phyloP scores from a whole-genome alignment of 1,140 invertebrate genomes.

The Hestina assimilis region DNA sequence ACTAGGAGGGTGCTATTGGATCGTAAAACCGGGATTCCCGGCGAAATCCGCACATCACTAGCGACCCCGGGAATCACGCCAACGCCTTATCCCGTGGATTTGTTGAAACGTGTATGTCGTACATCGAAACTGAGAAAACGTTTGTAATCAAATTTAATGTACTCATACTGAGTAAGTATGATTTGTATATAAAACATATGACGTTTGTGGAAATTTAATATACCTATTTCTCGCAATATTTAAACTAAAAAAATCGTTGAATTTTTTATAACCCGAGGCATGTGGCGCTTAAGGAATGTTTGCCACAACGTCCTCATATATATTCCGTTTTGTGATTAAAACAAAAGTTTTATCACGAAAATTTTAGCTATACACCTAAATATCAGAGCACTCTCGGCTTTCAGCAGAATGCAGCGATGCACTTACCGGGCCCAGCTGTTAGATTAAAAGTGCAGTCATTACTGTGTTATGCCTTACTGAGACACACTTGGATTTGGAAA shows the following conservation, averaged over 20 bases:
- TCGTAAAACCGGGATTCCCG: slow-evolving; percentile 68
- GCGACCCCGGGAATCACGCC: slow-evolving; percentile 64
- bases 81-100: slow-evolving; percentile 52
- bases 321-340: background rate
- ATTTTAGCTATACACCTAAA: background rate
- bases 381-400: background rate
- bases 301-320: background rate
- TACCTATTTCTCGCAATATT: no score
- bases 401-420: slow-evolving; percentile 15
- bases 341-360: background rate
- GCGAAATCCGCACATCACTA: slow-evolving; percentile 68
- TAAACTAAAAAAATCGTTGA: no score
- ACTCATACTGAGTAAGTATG: background rate
- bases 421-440: slow-evolving; percentile 20
- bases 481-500: background rate
- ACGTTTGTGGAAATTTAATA: no score
- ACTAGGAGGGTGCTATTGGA: slow-evolving; percentile 32
- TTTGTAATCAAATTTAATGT: background rate
- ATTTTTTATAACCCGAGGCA: no score
- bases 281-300: no score
- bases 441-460: slow-evolving; percentile 22
- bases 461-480: background rate
- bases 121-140: background rate
- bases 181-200: no score
- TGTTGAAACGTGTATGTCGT: slow-evolving; percentile 43